Evolutionary conservation across 2,113 vertebrate genomes (phyloP).

Genomic region (Syrrhaptes paradoxus): DNA sequence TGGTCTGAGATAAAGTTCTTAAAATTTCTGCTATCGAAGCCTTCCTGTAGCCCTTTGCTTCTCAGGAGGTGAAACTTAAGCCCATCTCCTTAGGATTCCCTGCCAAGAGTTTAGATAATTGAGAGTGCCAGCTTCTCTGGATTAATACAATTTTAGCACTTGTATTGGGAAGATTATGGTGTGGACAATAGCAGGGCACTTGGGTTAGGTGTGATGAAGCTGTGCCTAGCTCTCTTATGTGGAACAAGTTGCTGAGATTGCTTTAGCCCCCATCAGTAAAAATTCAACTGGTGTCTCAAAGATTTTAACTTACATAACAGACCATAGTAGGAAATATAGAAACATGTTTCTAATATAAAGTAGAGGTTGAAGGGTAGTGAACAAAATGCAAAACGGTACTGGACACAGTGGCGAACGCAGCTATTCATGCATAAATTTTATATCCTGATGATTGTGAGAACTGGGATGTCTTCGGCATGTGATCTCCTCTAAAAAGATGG

Average conservation of each 20-base stretch:
- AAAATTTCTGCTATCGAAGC: not conserved
- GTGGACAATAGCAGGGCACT: not conserved
- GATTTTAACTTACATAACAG: not conserved
- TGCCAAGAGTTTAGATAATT: conserved; percentile 1
- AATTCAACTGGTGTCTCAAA: not conserved
- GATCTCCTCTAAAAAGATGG: not conserved
- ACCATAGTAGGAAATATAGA: not conserved
- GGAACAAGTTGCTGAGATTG: not conserved
- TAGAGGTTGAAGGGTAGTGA: not conserved
- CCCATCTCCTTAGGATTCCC: not conserved
- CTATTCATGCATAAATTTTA: not conserved
- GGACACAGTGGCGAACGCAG: not conserved
- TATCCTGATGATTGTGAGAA: not conserved
- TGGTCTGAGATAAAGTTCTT: not conserved
- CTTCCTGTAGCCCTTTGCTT: conserved; percentile 1
- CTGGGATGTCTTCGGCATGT: not conserved
- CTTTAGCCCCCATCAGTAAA: not conserved
- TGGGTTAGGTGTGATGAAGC: not conserved
- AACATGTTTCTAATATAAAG: not conserved
- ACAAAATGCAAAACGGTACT: not conserved
- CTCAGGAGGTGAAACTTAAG: conserved; percentile 7
- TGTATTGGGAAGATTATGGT: not conserved
- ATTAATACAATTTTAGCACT: not conserved
- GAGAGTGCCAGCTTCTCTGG: not conserved
- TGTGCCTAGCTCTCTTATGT: fast-evolving